A percentile compares a stretch with the other conserved stretches of the same genome.
phyloP scores from a whole-genome alignment of 1,140 invertebrate genomes.

The Stenopsyche tienmushanensis region DNA sequence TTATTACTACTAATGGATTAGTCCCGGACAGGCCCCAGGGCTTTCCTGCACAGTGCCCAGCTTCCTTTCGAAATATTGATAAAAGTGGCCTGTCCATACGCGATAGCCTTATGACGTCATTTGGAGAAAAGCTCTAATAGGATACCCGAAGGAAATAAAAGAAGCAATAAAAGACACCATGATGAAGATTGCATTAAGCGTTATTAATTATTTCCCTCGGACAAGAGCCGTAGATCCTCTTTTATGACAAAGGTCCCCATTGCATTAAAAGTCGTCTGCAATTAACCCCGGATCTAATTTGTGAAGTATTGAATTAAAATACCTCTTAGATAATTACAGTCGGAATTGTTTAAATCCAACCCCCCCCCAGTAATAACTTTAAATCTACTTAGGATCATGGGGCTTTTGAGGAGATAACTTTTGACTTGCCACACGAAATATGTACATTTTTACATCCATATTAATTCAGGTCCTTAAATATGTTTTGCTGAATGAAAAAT shows the following conservation, averaged over 20 bases:
- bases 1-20: slow-evolving; percentile 36
- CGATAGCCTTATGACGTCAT: slow-evolving; percentile 2
- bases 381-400: too few species aligned
- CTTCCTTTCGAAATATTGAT: slow-evolving; percentile 21
- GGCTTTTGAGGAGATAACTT: too few species aligned
- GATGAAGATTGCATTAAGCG: slow-evolving; percentile 14
- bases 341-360: too few species aligned
- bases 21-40: slow-evolving; percentile 18
- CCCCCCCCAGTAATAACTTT: too few species aligned
- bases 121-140: not conserved
- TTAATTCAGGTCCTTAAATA: too few species aligned
- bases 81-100: slow-evolving; percentile 18
- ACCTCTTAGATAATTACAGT: too few species aligned
- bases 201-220: slow-evolving; percentile 12
- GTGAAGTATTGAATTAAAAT: too few species aligned
- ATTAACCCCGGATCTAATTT: slow-evolving; percentile 3
- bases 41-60: not conserved
- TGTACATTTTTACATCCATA: too few species aligned
- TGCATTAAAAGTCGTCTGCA: not conserved
- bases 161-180: slow-evolving; percentile 2
- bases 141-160: too few species aligned
- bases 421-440: too few species aligned
- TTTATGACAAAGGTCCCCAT: not conserved
- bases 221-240: not conserved
- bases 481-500: too few species aligned